A percentile compares a stretch with the other conserved stretches of the same genome.
phyloP scores from a whole-genome alignment of 2,113 vertebrate genomes.

The Brachypodius melanocephalos region DNA sequence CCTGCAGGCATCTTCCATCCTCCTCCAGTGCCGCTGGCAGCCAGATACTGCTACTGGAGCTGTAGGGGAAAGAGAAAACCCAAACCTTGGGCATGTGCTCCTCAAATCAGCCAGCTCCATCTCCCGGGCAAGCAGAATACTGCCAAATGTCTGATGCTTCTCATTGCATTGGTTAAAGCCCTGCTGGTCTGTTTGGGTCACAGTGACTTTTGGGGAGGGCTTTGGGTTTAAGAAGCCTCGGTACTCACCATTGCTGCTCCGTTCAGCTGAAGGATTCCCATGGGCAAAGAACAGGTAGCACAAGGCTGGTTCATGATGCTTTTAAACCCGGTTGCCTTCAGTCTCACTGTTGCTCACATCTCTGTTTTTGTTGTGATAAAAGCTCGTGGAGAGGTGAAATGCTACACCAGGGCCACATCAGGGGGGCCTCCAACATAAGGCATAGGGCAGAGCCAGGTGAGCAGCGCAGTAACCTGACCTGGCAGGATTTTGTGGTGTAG shows the following conservation, averaged over 20 bases:
- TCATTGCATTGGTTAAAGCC: rapidly evolving
- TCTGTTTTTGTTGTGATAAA: background rate
- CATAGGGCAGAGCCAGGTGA: background rate
- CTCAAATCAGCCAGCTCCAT: background rate
- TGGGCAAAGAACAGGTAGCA: rapidly evolving
- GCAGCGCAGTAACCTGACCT: background rate
- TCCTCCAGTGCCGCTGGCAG: rapidly evolving
- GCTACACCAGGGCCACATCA: background rate
- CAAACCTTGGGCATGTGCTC: rapidly evolving
- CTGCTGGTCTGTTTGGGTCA: background rate
- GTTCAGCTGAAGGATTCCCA: background rate
- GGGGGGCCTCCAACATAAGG: background rate
- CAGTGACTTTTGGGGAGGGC: background rate
- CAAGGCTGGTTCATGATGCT: background rate
- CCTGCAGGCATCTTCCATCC: background rate
- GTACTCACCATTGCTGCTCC: background rate
- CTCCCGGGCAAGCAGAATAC: background rate
- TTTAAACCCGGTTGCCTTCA: background rate
- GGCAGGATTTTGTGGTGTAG: background rate
- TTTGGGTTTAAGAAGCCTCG: background rate
- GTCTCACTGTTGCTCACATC: background rate
- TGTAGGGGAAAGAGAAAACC: background rate
- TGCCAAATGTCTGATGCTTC: background rate
- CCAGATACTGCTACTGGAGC: background rate
- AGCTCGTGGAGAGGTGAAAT: constrained; percentile 6